phyloP scores from a whole-genome alignment of 2,113 vertebrate species.

The Melanostigma gelatinosum region DNA sequence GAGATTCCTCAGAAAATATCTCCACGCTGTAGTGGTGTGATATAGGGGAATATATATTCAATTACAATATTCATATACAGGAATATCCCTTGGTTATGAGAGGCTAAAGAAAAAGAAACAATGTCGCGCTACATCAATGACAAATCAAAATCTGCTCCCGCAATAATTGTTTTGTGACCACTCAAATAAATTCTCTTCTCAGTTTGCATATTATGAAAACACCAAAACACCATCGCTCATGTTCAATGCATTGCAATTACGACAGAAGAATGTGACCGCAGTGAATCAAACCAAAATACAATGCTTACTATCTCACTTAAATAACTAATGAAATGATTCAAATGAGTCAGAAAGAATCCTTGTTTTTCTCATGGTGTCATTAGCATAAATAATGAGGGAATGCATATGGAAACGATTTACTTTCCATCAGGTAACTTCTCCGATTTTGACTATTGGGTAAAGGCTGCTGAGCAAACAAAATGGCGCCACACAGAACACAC shows the following conservation, averaged over 20 bases:
- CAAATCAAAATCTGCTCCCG: constrained; percentile 24
- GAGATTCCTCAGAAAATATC: neutral
- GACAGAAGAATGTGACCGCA: constrained; percentile 52
- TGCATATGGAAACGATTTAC: constrained; percentile 60
- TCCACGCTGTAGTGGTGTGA: neutral
- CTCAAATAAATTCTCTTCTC: constrained; percentile 50
- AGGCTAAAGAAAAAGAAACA: constrained; percentile 9
- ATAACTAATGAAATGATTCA: constrained; percentile 68
- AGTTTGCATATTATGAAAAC: constrained; percentile 46
- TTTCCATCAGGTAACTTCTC: constrained; percentile 50
- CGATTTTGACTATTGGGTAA: constrained; percentile 7
- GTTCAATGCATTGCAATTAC: constrained; percentile 48
- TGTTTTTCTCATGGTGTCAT: constrained; percentile 51
- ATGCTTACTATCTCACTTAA: constrained; percentile 60
- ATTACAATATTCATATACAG: neutral
- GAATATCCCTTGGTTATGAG: neutral
- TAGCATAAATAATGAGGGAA: constrained; percentile 60
- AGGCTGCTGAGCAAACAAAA: constrained; percentile 44
- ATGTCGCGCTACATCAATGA: neutral
- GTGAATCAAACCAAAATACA: constrained; percentile 54
- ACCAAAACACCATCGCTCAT: constrained; percentile 60
- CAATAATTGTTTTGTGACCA: constrained; percentile 19
- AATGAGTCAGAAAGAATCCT: constrained; percentile 68
- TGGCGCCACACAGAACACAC: constrained; percentile 11
- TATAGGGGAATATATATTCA: neutral